phyloP scores from a whole-genome alignment of 2,113 vertebrate species.

The Corydoras sp. region DNA sequence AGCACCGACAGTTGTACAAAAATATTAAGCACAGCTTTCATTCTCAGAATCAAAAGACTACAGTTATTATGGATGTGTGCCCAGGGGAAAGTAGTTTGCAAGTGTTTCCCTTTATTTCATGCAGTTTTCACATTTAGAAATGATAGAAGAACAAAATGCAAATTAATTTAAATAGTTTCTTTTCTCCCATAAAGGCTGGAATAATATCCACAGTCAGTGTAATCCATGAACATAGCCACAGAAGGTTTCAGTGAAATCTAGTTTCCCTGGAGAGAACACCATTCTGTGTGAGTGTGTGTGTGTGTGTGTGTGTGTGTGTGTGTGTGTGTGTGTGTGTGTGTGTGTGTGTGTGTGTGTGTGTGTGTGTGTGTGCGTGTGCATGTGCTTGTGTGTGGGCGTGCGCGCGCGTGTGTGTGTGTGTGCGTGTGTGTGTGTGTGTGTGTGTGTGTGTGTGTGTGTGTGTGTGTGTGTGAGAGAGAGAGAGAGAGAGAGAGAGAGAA shows the following conservation, averaged over 20 bases:
- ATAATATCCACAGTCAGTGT: slow-evolving; percentile 46
- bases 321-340: not conserved
- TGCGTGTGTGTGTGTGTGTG: no score
- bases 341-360: not conserved
- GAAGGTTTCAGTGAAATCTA: not conserved
- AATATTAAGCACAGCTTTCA: not conserved
- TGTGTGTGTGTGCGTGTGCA: no score
- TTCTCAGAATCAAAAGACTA: not conserved
- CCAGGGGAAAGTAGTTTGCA: slow-evolving; percentile 3
- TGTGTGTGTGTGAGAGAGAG: no score
- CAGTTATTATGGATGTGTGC: slow-evolving; percentile 15
- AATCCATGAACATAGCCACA: slow-evolving; percentile 43
- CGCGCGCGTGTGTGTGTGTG: no score
- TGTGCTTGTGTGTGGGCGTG: no score
- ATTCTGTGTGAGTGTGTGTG: slow-evolving; percentile 16
- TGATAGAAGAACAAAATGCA: slow-evolving; percentile 48
- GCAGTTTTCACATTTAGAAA: slow-evolving; percentile 16
- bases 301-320: slow-evolving; percentile 8
- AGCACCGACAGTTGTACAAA: not conserved
- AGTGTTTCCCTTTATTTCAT: slow-evolving; percentile 25
- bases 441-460: no score
- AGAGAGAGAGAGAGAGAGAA: no score
- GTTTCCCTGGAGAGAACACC: slow-evolving; percentile 15
- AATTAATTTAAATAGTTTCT: slow-evolving; percentile 59
- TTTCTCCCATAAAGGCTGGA: slow-evolving; percentile 49